A percentile compares a stretch with the other conserved stretches of the same genome.
phyloP scores from a whole-genome alignment of 2,113 vertebrate species.

The Pseudorasbora parva region DNA sequence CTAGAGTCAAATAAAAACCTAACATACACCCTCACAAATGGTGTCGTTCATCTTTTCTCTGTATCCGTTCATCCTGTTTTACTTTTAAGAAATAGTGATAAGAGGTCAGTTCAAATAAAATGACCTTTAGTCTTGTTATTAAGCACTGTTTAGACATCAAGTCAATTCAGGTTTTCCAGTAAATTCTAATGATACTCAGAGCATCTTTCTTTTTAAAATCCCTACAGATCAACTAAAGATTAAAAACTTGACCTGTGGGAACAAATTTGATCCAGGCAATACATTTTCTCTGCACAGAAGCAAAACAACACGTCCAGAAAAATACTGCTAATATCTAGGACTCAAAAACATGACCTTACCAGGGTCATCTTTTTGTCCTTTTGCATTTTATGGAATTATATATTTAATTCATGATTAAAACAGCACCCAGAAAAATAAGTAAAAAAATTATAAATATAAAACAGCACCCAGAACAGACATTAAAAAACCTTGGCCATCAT shows the following conservation, averaged over 20 bases:
- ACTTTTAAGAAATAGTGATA: background rate
- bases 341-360: background rate
- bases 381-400: background rate
- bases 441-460: too few species aligned
- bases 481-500: background rate
- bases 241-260: constrained; percentile 10
- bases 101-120: constrained; percentile 19
- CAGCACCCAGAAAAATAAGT: background rate
- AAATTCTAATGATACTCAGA: background rate
- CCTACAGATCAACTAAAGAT: constrained; percentile 22
- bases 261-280: constrained; percentile 21
- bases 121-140: background rate
- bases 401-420: background rate
- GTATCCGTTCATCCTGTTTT: constrained; percentile 25
- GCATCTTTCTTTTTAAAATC: constrained; percentile 12
- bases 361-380: background rate
- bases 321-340: background rate
- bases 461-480: background rate
- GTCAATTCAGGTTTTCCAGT: background rate
- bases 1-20: constrained; percentile 11
- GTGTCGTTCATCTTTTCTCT: background rate
- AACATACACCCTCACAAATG: constrained; percentile 14
- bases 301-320: background rate
- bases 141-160: background rate
- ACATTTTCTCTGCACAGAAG: background rate